Evolutionary conservation across 1,140 invertebrate species (phyloP).

Genomic region (Megalopta genalis): DNA sequence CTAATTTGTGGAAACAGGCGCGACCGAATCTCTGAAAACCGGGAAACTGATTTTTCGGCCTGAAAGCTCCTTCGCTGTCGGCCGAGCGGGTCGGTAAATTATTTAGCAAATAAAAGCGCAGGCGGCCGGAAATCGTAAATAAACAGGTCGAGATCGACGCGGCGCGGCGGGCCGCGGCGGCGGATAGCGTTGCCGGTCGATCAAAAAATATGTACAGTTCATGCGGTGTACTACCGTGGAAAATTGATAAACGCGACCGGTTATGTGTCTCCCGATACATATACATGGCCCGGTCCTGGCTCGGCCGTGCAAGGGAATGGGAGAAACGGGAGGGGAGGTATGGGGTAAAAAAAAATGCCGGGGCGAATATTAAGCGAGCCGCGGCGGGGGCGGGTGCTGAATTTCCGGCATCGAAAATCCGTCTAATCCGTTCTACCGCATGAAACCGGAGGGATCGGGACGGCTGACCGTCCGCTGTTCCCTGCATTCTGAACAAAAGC

Average conservation of each 20-base stretch:
- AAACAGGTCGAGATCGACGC: not conserved
- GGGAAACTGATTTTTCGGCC: too few species aligned
- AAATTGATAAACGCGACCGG: slow-evolving; percentile 28
- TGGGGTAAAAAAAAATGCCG: not conserved
- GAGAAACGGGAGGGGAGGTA: too few species aligned
- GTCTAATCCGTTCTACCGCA: slow-evolving; percentile 32
- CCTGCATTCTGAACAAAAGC: slow-evolving; percentile 11
- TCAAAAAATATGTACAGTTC: not conserved
- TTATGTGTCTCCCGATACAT: not conserved
- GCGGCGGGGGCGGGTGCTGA: not conserved
- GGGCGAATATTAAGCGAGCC: not conserved
- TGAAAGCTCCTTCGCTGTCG: too few species aligned
- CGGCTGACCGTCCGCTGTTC: not conserved
- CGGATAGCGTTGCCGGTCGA: not conserved
- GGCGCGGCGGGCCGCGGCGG: too few species aligned
- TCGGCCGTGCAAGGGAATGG: too few species aligned
- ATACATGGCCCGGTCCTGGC: too few species aligned
- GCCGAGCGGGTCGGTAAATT: not conserved
- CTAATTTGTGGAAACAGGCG: too few species aligned
- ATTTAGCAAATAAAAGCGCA: not conserved
- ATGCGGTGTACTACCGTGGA: not conserved
- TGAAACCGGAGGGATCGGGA: slow-evolving; percentile 14
- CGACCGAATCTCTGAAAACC: too few species aligned
- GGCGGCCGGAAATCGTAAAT: slow-evolving; percentile 27
- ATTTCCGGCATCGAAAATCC: slow-evolving; percentile 19